Percentiles rank a stretch among this genome's conserved stretches.
phyloP scores from a whole-genome alignment of 2,797 vertebrate genomes.

The Acrossocheilus fasciatus region DNA sequence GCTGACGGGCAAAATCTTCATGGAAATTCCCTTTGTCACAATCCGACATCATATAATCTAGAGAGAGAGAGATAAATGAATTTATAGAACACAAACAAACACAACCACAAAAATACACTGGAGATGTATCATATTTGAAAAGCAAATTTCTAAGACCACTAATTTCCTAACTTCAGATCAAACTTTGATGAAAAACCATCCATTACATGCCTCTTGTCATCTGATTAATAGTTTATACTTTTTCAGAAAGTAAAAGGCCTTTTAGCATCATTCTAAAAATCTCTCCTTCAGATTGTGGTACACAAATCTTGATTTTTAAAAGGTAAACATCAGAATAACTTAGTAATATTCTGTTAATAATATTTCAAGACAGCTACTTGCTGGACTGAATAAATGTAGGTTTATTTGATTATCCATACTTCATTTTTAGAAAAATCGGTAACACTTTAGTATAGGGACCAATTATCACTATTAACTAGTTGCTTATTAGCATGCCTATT shows the following conservation, averaged over 20 bases:
- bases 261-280: too few species aligned
- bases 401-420: neutral
- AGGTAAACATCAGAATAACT: neutral
- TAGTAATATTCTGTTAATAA: neutral
- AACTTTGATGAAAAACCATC: neutral
- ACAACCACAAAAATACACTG: constrained; percentile 15
- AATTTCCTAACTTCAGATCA: neutral
- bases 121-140: neutral
- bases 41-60: constrained; percentile 89
- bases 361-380: neutral
- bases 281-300: neutral
- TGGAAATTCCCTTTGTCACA: constrained; percentile 74
- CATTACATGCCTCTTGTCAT: neutral
- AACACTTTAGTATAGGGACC: neutral
- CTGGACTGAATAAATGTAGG: neutral
- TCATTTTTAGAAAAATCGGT: neutral
- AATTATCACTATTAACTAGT: neutral
- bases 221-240: neutral
- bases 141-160: neutral
- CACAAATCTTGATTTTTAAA: neutral
- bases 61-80: constrained; percentile 40
- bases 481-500: neutral
- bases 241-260: neutral
- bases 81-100: neutral
- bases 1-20: constrained; percentile 84